Evolutionary conservation across 2,113 vertebrate genomes (phyloP).

Genomic region (Tragelaphus imberbis): DNA sequence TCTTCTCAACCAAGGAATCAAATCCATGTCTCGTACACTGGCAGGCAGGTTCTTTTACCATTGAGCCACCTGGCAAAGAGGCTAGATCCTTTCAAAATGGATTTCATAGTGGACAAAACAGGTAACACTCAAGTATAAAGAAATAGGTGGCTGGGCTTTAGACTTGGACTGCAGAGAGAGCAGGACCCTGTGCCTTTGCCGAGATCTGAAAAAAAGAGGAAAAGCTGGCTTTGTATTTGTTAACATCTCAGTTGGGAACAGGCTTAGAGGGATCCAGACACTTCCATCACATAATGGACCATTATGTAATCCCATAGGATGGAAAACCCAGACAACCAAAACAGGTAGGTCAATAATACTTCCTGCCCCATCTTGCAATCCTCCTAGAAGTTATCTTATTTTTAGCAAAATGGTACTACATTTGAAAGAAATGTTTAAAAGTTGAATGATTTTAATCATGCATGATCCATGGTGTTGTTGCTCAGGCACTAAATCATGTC

Average conservation of each 20-base stretch:
- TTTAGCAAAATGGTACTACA: neutral
- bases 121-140: neutral
- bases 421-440: neutral
- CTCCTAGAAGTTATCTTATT: neutral
- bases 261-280: neutral
- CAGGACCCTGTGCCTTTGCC: neutral
- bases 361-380: neutral
- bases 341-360: neutral
- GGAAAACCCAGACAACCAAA: neutral
- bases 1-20: neutral
- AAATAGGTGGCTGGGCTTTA: neutral
- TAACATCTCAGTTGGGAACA: neutral
- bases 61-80: neutral
- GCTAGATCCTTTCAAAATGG: neutral
- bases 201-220: neutral
- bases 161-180: neutral
- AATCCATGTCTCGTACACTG: neutral
- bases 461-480: neutral
- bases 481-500: neutral
- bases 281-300: no score
- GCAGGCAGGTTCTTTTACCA: neutral
- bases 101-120: neutral
- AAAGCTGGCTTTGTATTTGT: neutral
- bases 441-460: neutral
- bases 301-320: neutral